phyloP scores from a whole-genome alignment of 2,113 vertebrate species.

The Scopus umbretta region DNA sequence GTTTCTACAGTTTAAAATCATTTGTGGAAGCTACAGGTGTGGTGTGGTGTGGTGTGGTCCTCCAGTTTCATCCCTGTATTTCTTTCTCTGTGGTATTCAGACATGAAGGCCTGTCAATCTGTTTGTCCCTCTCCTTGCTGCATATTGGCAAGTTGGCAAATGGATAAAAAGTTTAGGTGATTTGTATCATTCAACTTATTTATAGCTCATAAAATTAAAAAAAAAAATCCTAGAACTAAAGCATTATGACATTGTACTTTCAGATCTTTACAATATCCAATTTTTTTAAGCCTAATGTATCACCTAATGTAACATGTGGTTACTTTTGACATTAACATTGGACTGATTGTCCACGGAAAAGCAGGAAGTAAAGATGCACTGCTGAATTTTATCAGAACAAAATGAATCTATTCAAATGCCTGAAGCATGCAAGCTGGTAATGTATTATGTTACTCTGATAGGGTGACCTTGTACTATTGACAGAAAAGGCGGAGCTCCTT shows the following conservation, averaged over 20 bases:
- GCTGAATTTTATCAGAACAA: neutral
- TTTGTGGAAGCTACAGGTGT: neutral
- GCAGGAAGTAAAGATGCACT: neutral
- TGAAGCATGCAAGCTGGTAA: neutral
- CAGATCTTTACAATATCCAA: neutral
- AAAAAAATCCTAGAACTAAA: neutral
- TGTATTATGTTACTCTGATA: neutral
- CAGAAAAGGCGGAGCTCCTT: neutral
- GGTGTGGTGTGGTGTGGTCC: neutral
- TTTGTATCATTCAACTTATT: neutral
- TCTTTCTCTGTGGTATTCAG: neutral
- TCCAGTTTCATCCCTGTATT: neutral
- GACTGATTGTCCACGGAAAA: neutral
- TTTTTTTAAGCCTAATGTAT: neutral
- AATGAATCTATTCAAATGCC: neutral
- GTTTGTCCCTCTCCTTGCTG: neutral
- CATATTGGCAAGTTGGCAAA: neutral
- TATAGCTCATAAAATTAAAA: neutral
- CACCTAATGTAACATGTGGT: neutral
- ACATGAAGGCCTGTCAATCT: neutral
- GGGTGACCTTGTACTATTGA: neutral
- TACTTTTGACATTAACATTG: neutral
- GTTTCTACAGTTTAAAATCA: neutral
- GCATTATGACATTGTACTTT: neutral
- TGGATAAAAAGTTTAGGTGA: neutral